Evolutionary conservation across 2,113 vertebrate species (phyloP).

Genomic region (Leptosomus discolor): DNA sequence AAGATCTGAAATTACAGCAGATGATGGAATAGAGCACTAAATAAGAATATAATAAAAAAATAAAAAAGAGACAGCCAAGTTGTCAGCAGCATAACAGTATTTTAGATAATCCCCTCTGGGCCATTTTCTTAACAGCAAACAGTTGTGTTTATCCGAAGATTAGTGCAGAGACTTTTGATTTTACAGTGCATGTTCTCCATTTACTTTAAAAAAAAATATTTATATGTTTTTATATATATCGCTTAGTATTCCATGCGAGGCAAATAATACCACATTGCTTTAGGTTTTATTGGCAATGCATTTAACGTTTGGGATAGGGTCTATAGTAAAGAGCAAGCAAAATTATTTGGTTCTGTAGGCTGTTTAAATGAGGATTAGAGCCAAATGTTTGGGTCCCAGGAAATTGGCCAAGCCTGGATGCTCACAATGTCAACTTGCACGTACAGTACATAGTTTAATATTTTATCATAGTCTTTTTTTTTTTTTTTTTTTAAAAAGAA

Average conservation of each 20-base stretch:
- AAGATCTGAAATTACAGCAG: constrained; percentile 7
- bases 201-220: not conserved
- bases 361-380: constrained; percentile 21
- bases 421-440: constrained; percentile 41
- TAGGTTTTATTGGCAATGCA: constrained; percentile 9
- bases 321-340: not conserved
- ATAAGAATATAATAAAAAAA: constrained; percentile 12
- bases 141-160: constrained; percentile 48
- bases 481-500: not conserved
- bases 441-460: constrained; percentile 43
- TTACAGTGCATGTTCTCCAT: constrained; percentile 4
- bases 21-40: not conserved
- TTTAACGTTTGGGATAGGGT: constrained; percentile 3
- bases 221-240: not conserved
- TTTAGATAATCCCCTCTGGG: constrained; percentile 32
- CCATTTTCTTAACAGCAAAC: constrained; percentile 40
- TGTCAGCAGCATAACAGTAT: constrained; percentile 36
- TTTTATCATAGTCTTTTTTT: not conserved
- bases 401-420: constrained; percentile 35
- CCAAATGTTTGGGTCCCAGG: constrained; percentile 47
- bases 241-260: constrained; percentile 11
- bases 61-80: constrained; percentile 33
- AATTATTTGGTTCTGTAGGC: not conserved
- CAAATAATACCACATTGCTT: constrained; percentile 7
- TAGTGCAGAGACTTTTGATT: constrained; percentile 28